Evolutionary conservation across 2,888 invertebrate genomes (phyloP), one percentile per base, ranked within the genome.

Genomic region (Phrixothrix hirtus): DNA sequence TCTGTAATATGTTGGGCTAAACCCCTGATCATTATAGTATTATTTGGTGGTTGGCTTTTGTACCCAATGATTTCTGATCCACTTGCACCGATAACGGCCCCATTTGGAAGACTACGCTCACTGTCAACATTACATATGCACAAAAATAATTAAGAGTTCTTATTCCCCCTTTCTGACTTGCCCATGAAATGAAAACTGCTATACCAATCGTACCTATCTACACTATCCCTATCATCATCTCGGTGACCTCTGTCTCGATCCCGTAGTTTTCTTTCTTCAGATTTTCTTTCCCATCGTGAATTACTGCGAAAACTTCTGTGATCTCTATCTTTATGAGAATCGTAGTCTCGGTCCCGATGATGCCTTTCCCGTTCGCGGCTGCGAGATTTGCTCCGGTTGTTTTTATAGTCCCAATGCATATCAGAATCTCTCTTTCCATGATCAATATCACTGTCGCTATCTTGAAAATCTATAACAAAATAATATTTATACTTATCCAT

Each of bases 21-120:
- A 46, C 88, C 88, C 62, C 87, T 79, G 58, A 89, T 85, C 79
- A 89, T 87, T 46, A 89, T 85, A 47, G 88, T 89, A 71, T 86
- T 86, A 65, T 77, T 77, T 17, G 76, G 76, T 31, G 77, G 75
- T 52, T 76, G 77, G 62, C 75, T 76, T 66, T 76, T 76, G 60
- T 75, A 75, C 36, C 75, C 75, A 60, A 76, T 75, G 49, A 76
- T 76, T 70, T 76, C 75, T 14, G 75, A 73, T 36, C 76, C 76
- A 59, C 76, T 76, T 39, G 75, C 75, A 60, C 76, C 76, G 54
- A 75, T 66, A 17, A 69, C 67, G 45, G 71, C 74, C 48, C 74
- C 73, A 58, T 66, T 68, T 38, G 71, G 71, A n/a, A n/a, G n/a
- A 63, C 74, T 75, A 64, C 74, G 67, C 60, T 73, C 74, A 68